Evolutionary conservation across 2,888 invertebrate genomes (phyloP).

Genomic region (Busseola fusca): DNA sequence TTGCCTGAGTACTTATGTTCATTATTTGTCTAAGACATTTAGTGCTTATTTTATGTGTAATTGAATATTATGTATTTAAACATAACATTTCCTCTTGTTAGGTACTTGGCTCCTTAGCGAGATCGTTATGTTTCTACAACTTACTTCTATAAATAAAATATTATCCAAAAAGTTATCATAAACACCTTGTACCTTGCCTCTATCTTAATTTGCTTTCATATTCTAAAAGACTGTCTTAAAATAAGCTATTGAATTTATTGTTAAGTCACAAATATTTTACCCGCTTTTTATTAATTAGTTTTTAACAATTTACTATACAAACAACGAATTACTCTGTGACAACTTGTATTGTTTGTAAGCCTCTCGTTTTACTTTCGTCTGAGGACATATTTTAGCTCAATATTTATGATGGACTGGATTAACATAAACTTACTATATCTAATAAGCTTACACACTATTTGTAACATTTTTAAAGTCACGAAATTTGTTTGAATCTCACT

Average conservation of each 20-base stretch:
- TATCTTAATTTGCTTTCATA: conserved; percentile 74
- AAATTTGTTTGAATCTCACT: conserved; percentile 68
- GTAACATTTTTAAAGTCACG: conserved; percentile 42
- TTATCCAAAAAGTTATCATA: conserved; percentile 50
- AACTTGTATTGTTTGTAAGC: conserved; percentile 69
- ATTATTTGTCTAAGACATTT: conserved; percentile 49
- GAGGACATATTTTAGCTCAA: conserved; percentile 67
- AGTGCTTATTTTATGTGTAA: conserved; percentile 45
- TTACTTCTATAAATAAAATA: conserved; percentile 40
- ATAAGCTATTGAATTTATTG: conserved; percentile 86
- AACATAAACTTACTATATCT: conserved; percentile 46
- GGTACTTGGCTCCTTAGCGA: conserved; percentile 36
- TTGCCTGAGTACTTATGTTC: conserved; percentile 54
- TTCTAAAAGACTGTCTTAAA: conserved; percentile 88
- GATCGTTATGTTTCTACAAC: conserved; percentile 33
- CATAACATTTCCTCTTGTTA: conserved; percentile 33
- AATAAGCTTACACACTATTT: conserved; percentile 52
- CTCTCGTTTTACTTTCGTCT: conserved; percentile 59
- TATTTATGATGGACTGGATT: conserved; percentile 62
- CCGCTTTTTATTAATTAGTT: conserved; percentile 79
- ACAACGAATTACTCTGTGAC: conserved; percentile 87
- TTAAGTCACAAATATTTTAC: conserved; percentile 87
- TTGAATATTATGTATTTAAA: conserved; percentile 36
- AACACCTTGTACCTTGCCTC: conserved; percentile 69
- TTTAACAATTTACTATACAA: conserved; percentile 76